Evolutionary conservation across 1,140 invertebrate genomes (phyloP).

Genomic region (Drosophila aff.): DNA sequence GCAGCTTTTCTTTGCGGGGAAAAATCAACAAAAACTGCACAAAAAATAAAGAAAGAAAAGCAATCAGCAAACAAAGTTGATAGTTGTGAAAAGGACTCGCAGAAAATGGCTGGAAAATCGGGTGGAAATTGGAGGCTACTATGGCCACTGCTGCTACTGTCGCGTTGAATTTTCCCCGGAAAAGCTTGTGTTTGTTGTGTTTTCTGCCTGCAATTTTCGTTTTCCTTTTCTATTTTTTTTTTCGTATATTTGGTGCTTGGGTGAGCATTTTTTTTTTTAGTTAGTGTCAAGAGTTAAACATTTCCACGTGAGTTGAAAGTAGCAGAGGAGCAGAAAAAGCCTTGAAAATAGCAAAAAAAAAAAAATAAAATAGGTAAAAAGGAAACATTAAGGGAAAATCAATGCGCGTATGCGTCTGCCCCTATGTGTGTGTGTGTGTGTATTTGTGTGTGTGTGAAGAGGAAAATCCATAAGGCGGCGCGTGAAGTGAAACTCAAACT

Average conservation of each 20-base stretch:
- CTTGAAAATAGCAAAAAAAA: slow-evolving; percentile 60
- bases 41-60: slow-evolving; percentile 18
- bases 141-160: slow-evolving; percentile 1
- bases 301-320: slow-evolving; percentile 64
- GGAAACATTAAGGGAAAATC: slow-evolving; percentile 63
- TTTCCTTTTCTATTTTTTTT: slow-evolving; percentile 24
- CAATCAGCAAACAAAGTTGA: slow-evolving; percentile 47
- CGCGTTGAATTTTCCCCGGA: slow-evolving; percentile 26
- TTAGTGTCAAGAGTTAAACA: slow-evolving; percentile 63
- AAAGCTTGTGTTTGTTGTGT: slow-evolving; percentile 27
- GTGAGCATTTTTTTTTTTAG: slow-evolving; percentile 53
- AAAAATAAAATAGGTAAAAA: slow-evolving; percentile 4
- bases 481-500: slow-evolving; percentile 53
- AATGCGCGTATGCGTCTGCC: slow-evolving; percentile 61
- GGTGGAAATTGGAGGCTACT: not conserved
- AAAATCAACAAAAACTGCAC: slow-evolving; percentile 24
- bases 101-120: slow-evolving; percentile 27
- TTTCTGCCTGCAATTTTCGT: slow-evolving; percentile 11
- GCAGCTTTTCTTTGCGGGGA: slow-evolving; percentile 13
- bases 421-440: slow-evolving; percentile 7
- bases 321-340: slow-evolving; percentile 11
- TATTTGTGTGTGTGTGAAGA: not conserved
- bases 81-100: slow-evolving; percentile 35
- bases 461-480: slow-evolving; percentile 74
- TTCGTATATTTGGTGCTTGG: slow-evolving; percentile 74